phyloP scores from a whole-genome alignment of 1,140 invertebrate genomes.

The Streblospio benedicti region DNA sequence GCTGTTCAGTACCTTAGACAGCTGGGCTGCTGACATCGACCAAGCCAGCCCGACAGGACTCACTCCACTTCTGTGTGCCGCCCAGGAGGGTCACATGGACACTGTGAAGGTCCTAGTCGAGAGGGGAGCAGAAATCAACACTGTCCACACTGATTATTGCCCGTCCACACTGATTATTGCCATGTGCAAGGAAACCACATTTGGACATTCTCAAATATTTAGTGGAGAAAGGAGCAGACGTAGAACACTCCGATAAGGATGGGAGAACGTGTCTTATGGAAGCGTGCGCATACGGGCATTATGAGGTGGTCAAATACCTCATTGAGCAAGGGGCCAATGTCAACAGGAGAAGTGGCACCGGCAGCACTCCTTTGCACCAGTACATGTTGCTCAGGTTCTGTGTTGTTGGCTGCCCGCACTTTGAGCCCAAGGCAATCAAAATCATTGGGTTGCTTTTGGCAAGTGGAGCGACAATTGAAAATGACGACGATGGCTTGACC shows the following conservation, averaged over 20 bases:
- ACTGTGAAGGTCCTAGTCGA: slow-evolving; percentile 76
- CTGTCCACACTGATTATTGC: slow-evolving; percentile 43
- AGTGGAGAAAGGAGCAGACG: slow-evolving; percentile 41
- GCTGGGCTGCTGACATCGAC: slow-evolving; percentile 81
- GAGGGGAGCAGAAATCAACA: slow-evolving; percentile 54
- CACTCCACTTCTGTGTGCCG: slow-evolving; percentile 87
- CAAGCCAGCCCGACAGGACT: slow-evolving; percentile 83
- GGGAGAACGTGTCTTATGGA: slow-evolving; percentile 92
- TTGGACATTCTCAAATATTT: slow-evolving; percentile 43
- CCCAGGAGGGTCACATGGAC: slow-evolving; percentile 60
- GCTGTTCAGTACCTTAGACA: slow-evolving; percentile 87
- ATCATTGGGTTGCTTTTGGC: slow-evolving; percentile 82
- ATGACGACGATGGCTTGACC: slow-evolving; percentile 92
- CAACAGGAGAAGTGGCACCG: slow-evolving; percentile 85
- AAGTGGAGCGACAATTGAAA: slow-evolving; percentile 81
- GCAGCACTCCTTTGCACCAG: too few species aligned
- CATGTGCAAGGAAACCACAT: slow-evolving; percentile 47
- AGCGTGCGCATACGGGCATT: slow-evolving; percentile 88
- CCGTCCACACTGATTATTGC: slow-evolving; percentile 46
- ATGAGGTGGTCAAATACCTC: slow-evolving; percentile 75
- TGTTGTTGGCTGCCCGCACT: too few species aligned
- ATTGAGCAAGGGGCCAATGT: slow-evolving; percentile 76
- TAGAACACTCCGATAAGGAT: slow-evolving; percentile 46
- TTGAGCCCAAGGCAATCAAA: too few species aligned
- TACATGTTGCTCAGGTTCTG: too few species aligned